Base-by-base conservation (phyloP, 2,113 vertebrate species). In the Vulpes lagopus region DNA sequence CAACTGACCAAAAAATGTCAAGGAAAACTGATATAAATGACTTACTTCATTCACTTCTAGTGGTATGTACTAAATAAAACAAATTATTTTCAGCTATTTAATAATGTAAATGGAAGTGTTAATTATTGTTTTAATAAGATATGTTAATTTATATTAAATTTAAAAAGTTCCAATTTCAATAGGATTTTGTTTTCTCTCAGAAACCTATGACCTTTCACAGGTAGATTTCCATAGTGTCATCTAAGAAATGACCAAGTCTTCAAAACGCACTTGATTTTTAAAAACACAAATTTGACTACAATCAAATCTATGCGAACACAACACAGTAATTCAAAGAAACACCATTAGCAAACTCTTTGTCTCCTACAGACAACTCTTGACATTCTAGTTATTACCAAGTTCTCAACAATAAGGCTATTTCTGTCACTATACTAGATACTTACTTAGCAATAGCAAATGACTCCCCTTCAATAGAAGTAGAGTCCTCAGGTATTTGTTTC, bases 91-190 rank as follows among this genome's bases (percentile, higher is more conserved):
- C 43, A 93, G 57, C 15, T 71, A 55, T 86, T 92, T 94, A 94
- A 76, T 71, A 89, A 84, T 62, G 67, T 22, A 49, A 97, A 23
- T 91, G 16, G 30, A 67, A 74, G 92, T 69, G 59, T 93, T 82
- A 86, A 97, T 86, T 78, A 73, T 84, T 27, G 92, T 17, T 69
- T 92, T 35, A 78, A 71, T 59, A 92, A 89, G 89, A 81, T 30
- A 92, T 8, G 51, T 6, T 80, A 88, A 73, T 90, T 96, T 89
- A 27, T 64, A 91, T 62, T 55, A 76, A 88, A 62, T 51, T 73
- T 84, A 20, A 89, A 88, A 88, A 19, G 6, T 87, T 95, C 25
- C 5, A 49, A 95, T 97, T 93, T 96, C 82, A 93, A 62, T 30
- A 74, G 49, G 7, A 67, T 91, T 69, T 80, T 64, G 12, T 87